Conservation (phyloP, 1,140 invertebrate species). For the Drosophila hydei region DNA sequence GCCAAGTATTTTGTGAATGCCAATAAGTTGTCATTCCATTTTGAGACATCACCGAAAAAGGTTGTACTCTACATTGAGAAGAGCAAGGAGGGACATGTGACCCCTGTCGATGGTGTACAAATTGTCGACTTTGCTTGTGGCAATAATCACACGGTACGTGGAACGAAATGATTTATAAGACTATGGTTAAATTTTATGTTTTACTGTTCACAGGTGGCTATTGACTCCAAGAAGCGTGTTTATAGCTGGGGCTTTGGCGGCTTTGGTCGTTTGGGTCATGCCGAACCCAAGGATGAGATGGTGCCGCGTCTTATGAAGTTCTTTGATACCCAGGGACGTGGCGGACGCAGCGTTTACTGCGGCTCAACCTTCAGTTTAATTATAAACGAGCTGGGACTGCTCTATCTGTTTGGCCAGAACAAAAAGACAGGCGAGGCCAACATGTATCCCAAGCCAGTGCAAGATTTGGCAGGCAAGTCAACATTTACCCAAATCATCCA, state of each 20-base stretch:
- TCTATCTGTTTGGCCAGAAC: constrained; percentile 95
- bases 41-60: constrained; percentile 92
- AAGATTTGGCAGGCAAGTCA: constrained; percentile 90
- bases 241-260: constrained; percentile 98
- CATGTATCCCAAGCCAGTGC: constrained; percentile 98
- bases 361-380: constrained; percentile 94
- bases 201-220: constrained; percentile 87
- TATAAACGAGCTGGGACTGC: constrained; percentile 90
- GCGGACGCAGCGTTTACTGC: constrained; percentile 91
- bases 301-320: constrained; percentile 95
- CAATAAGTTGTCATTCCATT: constrained; percentile 94
- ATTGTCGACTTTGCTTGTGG: constrained; percentile 96
- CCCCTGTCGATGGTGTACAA: constrained; percentile 92
- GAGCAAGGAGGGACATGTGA: constrained; percentile 93
- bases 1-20: constrained; percentile 96
- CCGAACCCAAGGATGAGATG: constrained; percentile 95
- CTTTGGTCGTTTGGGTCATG: constrained; percentile 95
- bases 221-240: constrained; percentile 93
- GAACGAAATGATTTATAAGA: neutral
- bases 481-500: neutral
- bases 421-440: constrained; percentile 96
- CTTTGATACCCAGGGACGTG: constrained; percentile 92
- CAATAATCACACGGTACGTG: constrained; percentile 92
- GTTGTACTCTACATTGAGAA: constrained; percentile 95
- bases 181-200: neutral